These are phyloP conservation scores for Riptortus pedestris DNA, from an alignment of 1,140 invertebrate species.

Conservation along the genomic window DNA sequence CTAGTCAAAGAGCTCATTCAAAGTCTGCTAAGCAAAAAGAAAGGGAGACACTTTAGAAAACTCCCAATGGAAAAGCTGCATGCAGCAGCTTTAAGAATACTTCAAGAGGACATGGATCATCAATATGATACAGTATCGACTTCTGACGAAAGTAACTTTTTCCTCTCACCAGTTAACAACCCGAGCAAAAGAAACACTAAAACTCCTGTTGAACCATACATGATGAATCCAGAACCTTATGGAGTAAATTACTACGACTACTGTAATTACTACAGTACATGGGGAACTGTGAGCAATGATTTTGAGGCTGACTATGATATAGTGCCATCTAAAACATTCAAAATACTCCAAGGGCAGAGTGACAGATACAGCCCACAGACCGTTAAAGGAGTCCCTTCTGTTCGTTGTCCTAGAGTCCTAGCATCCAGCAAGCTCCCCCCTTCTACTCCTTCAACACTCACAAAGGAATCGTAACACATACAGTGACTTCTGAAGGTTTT, in stretches of 20 bases:
- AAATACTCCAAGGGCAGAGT: slow-evolving; percentile 34
- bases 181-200: slow-evolving; percentile 12
- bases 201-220: slow-evolving; percentile 20
- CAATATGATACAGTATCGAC: slow-evolving; percentile 36
- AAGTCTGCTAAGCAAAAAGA: slow-evolving; percentile 43
- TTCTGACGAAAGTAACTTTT: slow-evolving; percentile 31
- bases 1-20: slow-evolving; percentile 47
- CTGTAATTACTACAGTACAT: slow-evolving; percentile 48
- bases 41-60: slow-evolving; percentile 42
- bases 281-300: slow-evolving; percentile 39
- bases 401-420: slow-evolving; percentile 32
- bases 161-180: slow-evolving; percentile 31
- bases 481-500: slow-evolving; percentile 23
- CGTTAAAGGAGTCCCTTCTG: slow-evolving; percentile 29
- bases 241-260: slow-evolving; percentile 39
- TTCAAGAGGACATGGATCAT: slow-evolving; percentile 42
- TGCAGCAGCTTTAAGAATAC: slow-evolving; percentile 43
- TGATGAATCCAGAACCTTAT: slow-evolving; percentile 38
- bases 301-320: slow-evolving; percentile 36
- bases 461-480: slow-evolving; percentile 28
- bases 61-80: slow-evolving; percentile 46
- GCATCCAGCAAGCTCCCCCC: slow-evolving; percentile 23
- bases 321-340: slow-evolving; percentile 44
- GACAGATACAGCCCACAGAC: slow-evolving; percentile 28
- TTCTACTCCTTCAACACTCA: slow-evolving; percentile 22